Evolutionary conservation across 2,113 vertebrate species (phyloP), one percentile per base, ranked within the genome.

Genomic region (Cyphotilapia sp.): DNA sequence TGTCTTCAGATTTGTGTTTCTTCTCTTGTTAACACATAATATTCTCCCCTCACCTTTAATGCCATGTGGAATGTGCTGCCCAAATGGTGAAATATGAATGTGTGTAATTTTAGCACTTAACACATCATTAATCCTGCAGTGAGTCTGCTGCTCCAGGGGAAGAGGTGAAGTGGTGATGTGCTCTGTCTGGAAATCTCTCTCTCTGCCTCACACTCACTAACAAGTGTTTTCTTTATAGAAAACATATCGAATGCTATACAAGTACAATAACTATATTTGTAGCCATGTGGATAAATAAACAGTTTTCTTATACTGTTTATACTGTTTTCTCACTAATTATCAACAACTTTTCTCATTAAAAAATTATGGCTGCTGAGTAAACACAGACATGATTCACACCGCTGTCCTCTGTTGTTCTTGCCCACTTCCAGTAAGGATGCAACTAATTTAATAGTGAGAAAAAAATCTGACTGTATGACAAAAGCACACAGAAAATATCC

Each of bases 41-140:
- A 78, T 59, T 89, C 87, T 78, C 38, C 53, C 27, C 33, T 81
- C 54, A 93, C 82, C 87, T 88, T 93, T 89, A 81, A 80, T 45
- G 69, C 83, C 22, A 27, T 19, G 57, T 85, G 82, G 78, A 91
- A 92, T 88, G 85, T 89, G 82, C 80, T 80, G 76, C 82, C 5
- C 27, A 59, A 80, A 87, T 85, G 85, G 59, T 92, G 81, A 94
- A 92, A 94, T 90, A 94, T 93, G 87, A 92, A 94, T 85, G 87
- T 89, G 87, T 80, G 80, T 91, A 89, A 92, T 92, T 93, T 90
- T 92, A 91, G 93, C 71, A 54, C 88, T 90, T 87, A 94, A 93
- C 92, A 93, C 93, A 90, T 95, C 87, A 94, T 95, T 93, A 95
- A 95, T 95, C 91, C 92, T 94, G 88, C 89, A 92, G 71, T 42